Base-by-base conservation (phyloP, 2,797 vertebrate genomes). In the Benthosema pterotum region DNA sequence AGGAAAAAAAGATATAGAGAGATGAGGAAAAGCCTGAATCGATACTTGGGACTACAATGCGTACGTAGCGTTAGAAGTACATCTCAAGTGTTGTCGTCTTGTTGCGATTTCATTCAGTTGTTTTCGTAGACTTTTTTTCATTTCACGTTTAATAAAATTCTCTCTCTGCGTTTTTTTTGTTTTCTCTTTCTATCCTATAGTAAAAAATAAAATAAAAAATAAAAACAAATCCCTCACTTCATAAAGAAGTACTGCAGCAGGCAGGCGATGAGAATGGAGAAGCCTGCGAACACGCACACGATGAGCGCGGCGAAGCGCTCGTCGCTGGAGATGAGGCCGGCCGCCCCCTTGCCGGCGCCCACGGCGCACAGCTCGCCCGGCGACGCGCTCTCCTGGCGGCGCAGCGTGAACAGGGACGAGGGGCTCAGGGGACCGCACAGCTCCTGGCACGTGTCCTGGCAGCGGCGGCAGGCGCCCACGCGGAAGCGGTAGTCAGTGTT, bases 171-270 rank as follows among this genome's bases (percentile, higher is more conserved):
- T 77, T 80, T 83, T 43, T 88, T 89, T 79, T 63, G 49, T 69
- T 87, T 87, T 88, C 83, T 89, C 85, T 89, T 88, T 86, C 87
- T 83, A 89, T 87, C 88, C 88, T 86, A 78, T 77, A 77, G 76
- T 78, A 73, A 57, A 76, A 75, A 78, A 32, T 0, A 32, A 25
- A 25, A 25, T 2, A 25, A 25, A 28, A 28, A 32, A 25, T 25
- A 3, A 1, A 32, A 32, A 6, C 0, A 42, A 58, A 81, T 92
- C 94, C 94, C 86, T 93, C 89, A 99, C 94, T 98, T 98, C 96
- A 99, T 98, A 69, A 99, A 95, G 93, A 99, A 96, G 93, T 97
- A 97, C 67, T 99, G 97, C 80, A 99, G 90, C 90, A 99, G 92
- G 92, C 94, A 99, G 89, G 98, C 98, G 56, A 99, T 96, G 74